Percentiles rank a stretch among this genome's conserved stretches.
phyloP scores from a whole-genome alignment of 2,888 invertebrate genomes.

The Osmoderma eremita region DNA sequence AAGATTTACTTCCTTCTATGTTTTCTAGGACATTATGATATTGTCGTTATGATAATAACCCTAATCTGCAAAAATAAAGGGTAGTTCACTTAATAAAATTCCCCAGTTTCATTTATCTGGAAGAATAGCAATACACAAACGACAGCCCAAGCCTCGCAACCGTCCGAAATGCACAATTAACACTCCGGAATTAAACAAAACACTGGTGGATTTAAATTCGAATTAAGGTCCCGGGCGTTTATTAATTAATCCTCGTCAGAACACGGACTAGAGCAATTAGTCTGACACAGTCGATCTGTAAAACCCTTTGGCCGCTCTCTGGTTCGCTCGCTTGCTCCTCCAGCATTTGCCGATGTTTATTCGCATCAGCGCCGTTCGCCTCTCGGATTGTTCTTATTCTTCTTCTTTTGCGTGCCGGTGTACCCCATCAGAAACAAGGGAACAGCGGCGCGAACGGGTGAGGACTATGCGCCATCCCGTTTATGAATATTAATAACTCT shows the following conservation, averaged over 20 bases:
- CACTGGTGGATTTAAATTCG: conserved; percentile 64
- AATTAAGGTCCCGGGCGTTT: conserved; percentile 60
- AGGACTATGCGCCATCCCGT: conserved; percentile 56
- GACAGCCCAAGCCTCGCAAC: conserved; percentile 13
- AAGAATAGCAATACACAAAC: conserved; percentile 16
- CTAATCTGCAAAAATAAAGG: too few species aligned
- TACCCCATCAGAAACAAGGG: conserved; percentile 34
- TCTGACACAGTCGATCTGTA: conserved; percentile 57
- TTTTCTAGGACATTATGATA: too few species aligned
- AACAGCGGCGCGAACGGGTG: conserved; percentile 38
- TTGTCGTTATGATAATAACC: too few species aligned
- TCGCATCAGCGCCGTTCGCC: conserved; percentile 25
- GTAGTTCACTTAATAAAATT: conserved; percentile 3
- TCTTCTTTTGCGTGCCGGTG: conserved; percentile 30
- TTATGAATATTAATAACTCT: conserved; percentile 62
- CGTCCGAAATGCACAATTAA: conserved; percentile 57
- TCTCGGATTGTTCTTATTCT: conserved; percentile 35
- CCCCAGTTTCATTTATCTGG: conserved; percentile 16
- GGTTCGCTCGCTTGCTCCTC: conserved; percentile 24
- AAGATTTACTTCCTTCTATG: too few species aligned
- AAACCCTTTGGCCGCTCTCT: conserved; percentile 39
- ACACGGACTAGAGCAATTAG: conserved; percentile 63
- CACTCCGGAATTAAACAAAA: conserved; percentile 59
- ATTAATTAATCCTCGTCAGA: conserved; percentile 65
- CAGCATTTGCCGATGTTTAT: conserved; percentile 28